Percentiles rank a stretch among this genome's conserved stretches.
These are phyloP conservation scores for Diorhabda carinulata DNA, from an alignment of 1,140 invertebrate genomes.

Conservation along the genomic window DNA sequence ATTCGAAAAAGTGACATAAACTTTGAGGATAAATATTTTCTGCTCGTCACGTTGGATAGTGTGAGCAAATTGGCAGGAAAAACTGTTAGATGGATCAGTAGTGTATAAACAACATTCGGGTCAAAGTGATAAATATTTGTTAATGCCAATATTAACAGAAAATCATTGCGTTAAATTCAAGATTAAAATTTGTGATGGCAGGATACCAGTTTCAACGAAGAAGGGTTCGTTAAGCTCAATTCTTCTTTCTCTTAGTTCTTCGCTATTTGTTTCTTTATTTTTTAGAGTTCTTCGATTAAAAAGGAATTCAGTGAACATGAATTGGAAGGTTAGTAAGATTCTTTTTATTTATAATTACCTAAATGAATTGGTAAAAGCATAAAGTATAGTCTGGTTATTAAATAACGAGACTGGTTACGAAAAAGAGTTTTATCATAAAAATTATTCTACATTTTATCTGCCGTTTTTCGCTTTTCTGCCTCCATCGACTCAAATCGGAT, in stretches of 20 bases:
- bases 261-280: constrained; percentile 13
- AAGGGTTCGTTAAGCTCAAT: constrained; percentile 5
- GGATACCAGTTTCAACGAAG: constrained; percentile 1
- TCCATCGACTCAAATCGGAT: too few species aligned
- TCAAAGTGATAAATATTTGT: constrained; percentile 9
- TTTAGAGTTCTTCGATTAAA: constrained; percentile 41
- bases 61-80: constrained; percentile 6
- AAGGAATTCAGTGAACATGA: constrained; percentile 42
- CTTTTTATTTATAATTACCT: constrained; percentile 8
- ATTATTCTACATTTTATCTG: constrained; percentile 4
- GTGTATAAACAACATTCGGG: constrained; percentile 17
- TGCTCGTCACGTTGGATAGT: neutral
- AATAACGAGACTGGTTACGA: too few species aligned
- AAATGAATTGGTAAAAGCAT: constrained; percentile 8
- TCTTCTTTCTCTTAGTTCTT: neutral
- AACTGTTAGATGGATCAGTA: constrained; percentile 3
- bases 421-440: neutral
- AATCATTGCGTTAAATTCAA: neutral
- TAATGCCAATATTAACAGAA: neutral
- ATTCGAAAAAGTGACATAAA: too few species aligned
- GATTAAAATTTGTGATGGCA: neutral
- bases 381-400: constrained; percentile 5
- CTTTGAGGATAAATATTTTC: too few species aligned
- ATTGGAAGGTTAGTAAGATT: constrained; percentile 39
- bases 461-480: too few species aligned